Evolutionary conservation across 1,140 invertebrate species (phyloP).

Genomic region (Hirudo medicinalis): DNA sequence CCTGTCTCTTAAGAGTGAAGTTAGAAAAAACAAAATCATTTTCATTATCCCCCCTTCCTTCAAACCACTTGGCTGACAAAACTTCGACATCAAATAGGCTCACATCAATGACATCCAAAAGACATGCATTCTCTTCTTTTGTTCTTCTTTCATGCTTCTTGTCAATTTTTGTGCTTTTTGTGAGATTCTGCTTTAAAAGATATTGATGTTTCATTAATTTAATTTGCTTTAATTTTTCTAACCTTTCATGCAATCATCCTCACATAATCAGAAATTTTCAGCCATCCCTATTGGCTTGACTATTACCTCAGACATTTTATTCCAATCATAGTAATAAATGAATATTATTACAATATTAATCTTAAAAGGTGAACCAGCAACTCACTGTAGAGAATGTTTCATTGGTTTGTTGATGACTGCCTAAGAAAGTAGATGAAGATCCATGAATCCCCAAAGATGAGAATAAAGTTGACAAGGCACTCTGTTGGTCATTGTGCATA

Average conservation of each 20-base stretch:
- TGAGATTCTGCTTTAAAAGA: not conserved
- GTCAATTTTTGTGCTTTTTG: not conserved
- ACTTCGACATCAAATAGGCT: slow-evolving; percentile 69
- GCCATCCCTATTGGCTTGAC: too few species aligned
- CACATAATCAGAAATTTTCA: too few species aligned
- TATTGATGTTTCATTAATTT: not conserved
- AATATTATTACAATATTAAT: too few species aligned
- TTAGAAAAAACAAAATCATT: slow-evolving; percentile 22
- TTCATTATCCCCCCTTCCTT: slow-evolving; percentile 19
- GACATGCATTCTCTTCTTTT: slow-evolving; percentile 31
- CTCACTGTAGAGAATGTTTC: too few species aligned
- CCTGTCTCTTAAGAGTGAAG: slow-evolving; percentile 22
- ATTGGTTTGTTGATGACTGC: too few species aligned
- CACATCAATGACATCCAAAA: slow-evolving; percentile 64
- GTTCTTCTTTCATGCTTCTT: not conserved
- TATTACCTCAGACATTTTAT: too few species aligned
- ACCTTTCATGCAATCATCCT: too few species aligned
- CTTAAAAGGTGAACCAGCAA: too few species aligned
- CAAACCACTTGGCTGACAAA: slow-evolving; percentile 49
- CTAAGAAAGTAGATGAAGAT: not conserved
- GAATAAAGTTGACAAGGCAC: not conserved
- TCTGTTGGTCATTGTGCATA: not conserved
- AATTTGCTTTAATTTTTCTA: too few species aligned
- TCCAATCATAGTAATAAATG: too few species aligned
- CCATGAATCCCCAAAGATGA: slow-evolving; percentile 5